These are phyloP conservation scores for Chymomyza caudatula DNA, from an alignment of 2,888 invertebrate species.

Conservation along the genomic window DNA sequence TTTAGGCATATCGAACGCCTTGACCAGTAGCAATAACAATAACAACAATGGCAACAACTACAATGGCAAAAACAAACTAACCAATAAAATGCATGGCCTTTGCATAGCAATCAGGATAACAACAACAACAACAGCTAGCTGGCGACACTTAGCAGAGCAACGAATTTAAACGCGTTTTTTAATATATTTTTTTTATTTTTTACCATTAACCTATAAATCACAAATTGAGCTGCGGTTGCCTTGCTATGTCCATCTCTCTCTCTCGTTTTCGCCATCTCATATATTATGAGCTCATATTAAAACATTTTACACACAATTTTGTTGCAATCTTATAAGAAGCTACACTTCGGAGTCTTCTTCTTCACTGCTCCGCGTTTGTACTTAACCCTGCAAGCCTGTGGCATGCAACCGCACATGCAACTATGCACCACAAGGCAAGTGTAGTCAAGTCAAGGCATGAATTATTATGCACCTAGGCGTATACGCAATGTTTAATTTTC, in stretches of 20 bases:
- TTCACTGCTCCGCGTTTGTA: no score
- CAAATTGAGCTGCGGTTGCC: conserved; percentile 60
- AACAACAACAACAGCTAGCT: conserved; percentile 16
- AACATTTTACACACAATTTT: conserved; percentile 71
- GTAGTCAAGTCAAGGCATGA: conserved; percentile 41
- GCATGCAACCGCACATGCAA: conserved; percentile 11
- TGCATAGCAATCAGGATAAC: conserved; percentile 15
- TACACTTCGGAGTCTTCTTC: no score
- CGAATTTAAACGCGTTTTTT: neutral
- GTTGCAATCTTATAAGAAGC: conserved; percentile 47
- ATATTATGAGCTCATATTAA: conserved; percentile 68
- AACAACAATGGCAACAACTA: neutral
- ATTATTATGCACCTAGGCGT: conserved; percentile 73
- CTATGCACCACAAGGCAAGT: neutral
- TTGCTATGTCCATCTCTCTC: conserved; percentile 7
- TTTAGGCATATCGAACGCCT: conserved; percentile 62
- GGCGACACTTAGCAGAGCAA: conserved; percentile 36
- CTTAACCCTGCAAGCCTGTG: conserved; percentile 12
- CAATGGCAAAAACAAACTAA: conserved; percentile 32
- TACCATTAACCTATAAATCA: conserved; percentile 49
- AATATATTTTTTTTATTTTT: conserved; percentile 14
- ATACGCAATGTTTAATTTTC: conserved; percentile 74
- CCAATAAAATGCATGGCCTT: conserved; percentile 52
- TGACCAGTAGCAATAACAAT: conserved; percentile 40
- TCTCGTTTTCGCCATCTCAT: conserved; percentile 38